Base-by-base conservation (phyloP, 2,888 invertebrate species). In the Thereva unica region DNA sequence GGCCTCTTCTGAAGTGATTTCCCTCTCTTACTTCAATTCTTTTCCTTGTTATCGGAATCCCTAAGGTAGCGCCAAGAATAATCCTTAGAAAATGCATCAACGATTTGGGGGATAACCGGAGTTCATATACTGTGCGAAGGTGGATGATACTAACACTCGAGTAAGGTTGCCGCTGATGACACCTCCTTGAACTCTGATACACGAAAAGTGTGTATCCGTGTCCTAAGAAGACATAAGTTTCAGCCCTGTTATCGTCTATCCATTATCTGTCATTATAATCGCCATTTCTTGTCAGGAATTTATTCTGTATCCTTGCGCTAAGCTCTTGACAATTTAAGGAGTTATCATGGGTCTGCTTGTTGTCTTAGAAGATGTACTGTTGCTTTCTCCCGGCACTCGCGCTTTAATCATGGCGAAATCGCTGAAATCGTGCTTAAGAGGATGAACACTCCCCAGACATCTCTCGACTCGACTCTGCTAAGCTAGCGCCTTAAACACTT, bases 371-470 rank as follows among this genome's bases (percentile, higher is more conserved):
- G 37, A 8, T 35, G 53, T 44, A 50, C 53, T 64, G 53, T 64
- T 53, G 53, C 53, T 52, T 64, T 64, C 52, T 64, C 52, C 53
- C 44, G 44, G 34, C 42, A 44, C 53, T 64, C 64, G 35, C 64
- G 52, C 23, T 23, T 64, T 64, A 64, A 64, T 64, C 64, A 53
- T 45, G 64, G 45, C 23, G 23, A 23, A 64, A 64, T 64, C 64
- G 45, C 61, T 61, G 61, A 61, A 61, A 53, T 53, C 64, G 64
- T 64, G 64, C 64, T 64, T 53, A 64, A 64, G 64, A 64, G 64
- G 64, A 53, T 53, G 64, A 64, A 64, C 52, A 53, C 53, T 53
- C 34, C 53, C 50, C 61, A 61, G 61, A 61, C 61, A 42, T 49
- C 49, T 61, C 61, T 61, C 23, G 12, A 61, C 61, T 61, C 23